Evolutionary conservation across 2,797 vertebrate species (phyloP).

Genomic region (Lacerta agilis): DNA sequence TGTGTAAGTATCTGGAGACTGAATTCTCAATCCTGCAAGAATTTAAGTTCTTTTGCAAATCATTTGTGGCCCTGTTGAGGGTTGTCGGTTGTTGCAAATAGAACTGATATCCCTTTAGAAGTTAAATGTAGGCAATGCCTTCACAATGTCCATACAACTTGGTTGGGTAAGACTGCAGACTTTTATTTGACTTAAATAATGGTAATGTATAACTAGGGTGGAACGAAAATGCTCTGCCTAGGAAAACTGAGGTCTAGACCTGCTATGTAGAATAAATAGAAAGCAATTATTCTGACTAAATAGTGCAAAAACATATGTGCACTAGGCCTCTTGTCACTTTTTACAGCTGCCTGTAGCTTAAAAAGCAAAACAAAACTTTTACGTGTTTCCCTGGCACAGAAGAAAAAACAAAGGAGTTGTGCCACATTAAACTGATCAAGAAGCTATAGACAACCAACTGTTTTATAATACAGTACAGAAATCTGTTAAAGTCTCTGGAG

Average conservation of each 20-base stretch:
- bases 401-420: background rate
- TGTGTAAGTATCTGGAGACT: background rate
- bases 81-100: background rate
- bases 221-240: background rate
- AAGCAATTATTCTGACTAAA: background rate
- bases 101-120: background rate
- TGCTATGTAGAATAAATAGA: background rate
- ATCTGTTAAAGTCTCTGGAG: background rate
- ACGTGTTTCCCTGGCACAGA: background rate
- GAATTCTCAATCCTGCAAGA: background rate
- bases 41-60: background rate
- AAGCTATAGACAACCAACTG: background rate
- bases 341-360: background rate
- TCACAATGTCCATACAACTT: background rate
- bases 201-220: slow-evolving; percentile 10
- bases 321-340: no score
- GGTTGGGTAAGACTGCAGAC: background rate
- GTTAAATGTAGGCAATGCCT: background rate
- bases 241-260: background rate
- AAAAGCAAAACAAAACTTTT: slow-evolving; percentile 3
- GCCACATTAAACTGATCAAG: background rate
- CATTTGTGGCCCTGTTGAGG: background rate
- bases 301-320: background rate
- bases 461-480: background rate
- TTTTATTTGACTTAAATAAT: background rate